A percentile compares a stretch with the other conserved stretches of the same genome.
These are phyloP conservation scores for Rhinophrynus dorsalis DNA, from an alignment of 2,797 vertebrate genomes.

Conservation along the genomic window DNA sequence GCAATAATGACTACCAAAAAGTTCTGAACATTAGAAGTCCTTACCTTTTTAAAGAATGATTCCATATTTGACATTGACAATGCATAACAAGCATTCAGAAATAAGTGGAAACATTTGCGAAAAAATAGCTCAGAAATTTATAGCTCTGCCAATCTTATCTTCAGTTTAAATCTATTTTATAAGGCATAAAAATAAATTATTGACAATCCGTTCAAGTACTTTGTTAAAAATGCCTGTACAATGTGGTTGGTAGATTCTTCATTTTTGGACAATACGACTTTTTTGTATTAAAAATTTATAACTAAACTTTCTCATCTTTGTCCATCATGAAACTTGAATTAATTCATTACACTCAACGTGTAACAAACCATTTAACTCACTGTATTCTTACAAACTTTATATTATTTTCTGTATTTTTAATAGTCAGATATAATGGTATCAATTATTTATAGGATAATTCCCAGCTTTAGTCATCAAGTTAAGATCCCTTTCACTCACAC, in stretches of 20 bases:
- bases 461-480: too few relatives aligned
- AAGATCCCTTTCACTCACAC: too few relatives aligned
- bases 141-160: neutral
- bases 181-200: neutral
- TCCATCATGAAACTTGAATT: too few relatives aligned
- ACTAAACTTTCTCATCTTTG: too few relatives aligned
- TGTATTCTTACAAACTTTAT: too few relatives aligned
- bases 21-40: neutral
- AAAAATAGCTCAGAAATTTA: neutral
- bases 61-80: neutral
- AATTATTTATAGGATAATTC: too few relatives aligned
- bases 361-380: too few relatives aligned
- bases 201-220: neutral
- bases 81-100: neutral
- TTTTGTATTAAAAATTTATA: too few relatives aligned
- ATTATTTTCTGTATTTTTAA: too few relatives aligned
- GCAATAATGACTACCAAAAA: conserved; percentile 35
- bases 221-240: neutral
- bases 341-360: too few relatives aligned
- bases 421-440: too few relatives aligned
- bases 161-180: neutral
- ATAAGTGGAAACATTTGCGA: neutral
- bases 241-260: neutral
- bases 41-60: neutral
- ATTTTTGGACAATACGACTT: neutral